Evolutionary conservation across 2,888 invertebrate genomes (phyloP).

Genomic region (Caenorhabditis drosophilae): DNA sequence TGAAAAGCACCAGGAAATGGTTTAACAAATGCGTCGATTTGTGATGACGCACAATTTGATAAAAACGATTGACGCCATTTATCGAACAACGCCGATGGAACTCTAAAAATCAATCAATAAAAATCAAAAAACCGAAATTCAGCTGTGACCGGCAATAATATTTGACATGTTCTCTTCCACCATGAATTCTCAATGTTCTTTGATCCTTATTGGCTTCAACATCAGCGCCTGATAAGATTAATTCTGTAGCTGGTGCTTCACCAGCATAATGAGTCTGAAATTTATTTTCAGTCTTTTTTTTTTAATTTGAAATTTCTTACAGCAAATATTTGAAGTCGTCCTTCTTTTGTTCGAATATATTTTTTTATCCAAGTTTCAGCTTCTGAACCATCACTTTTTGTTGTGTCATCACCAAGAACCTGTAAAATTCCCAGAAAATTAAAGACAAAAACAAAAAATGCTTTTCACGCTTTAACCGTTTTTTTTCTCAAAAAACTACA

Average conservation of each 20-base stretch:
- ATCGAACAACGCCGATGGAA: conserved; percentile 64
- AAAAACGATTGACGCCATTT: conserved; percentile 73
- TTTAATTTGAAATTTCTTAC: conserved; percentile 63
- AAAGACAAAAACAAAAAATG: no score
- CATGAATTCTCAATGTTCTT: conserved; percentile 59
- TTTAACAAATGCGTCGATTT: conserved; percentile 72
- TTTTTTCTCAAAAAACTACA: no score
- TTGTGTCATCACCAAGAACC: conserved; percentile 49
- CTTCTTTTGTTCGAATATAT: conserved; percentile 74
- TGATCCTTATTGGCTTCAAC: conserved; percentile 62
- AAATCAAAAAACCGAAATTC: not conserved
- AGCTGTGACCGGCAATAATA: conserved; percentile 40
- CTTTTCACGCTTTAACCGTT: no score
- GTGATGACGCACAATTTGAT: conserved; percentile 72
- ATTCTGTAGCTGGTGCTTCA: conserved; percentile 64
- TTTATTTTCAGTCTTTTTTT: not conserved
- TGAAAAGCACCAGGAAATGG: conserved; percentile 70
- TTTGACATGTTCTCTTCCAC: conserved; percentile 56
- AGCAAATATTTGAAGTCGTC: conserved; percentile 73
- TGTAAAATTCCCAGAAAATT: no score
- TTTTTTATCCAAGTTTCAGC: conserved; percentile 74
- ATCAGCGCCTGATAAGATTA: conserved; percentile 62
- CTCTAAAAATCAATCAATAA: conserved; percentile 33
- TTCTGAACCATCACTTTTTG: conserved; percentile 72
- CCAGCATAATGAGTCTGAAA: conserved; percentile 64